Evolutionary conservation across 2,113 vertebrate genomes (phyloP).

Genomic region (Aegithalos caudatus): DNA sequence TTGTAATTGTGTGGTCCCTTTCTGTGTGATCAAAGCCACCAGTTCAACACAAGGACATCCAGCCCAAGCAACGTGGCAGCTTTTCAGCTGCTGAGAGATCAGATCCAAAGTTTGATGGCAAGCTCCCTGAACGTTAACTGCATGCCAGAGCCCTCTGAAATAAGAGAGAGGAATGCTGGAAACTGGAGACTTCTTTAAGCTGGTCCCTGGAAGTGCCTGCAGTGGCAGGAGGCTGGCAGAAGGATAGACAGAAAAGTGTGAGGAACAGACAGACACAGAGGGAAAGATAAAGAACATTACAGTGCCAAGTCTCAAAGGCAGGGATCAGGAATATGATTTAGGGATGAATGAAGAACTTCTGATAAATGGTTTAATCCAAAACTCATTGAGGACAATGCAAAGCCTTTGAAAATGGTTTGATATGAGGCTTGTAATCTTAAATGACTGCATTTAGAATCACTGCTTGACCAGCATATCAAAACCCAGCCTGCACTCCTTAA

Average conservation of each 20-base stretch:
- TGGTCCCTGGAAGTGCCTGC: background rate
- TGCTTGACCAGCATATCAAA: background rate
- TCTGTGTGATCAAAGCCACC: background rate
- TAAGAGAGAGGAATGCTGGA: background rate
- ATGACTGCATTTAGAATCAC: background rate
- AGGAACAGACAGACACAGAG: background rate
- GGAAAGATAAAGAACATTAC: background rate
- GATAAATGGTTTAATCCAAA: background rate
- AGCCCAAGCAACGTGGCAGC: background rate
- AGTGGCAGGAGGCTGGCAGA: background rate
- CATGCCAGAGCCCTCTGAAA: background rate
- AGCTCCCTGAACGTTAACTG: background rate
- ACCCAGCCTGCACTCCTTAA: background rate
- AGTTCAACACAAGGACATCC: background rate
- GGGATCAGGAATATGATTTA: background rate
- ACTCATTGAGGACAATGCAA: background rate
- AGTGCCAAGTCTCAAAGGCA: background rate
- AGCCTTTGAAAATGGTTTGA: background rate
- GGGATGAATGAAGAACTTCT: background rate
- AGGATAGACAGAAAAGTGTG: fast-evolving
- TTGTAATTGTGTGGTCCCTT: background rate
- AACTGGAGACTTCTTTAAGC: background rate
- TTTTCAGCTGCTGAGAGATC: background rate
- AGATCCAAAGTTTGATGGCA: background rate
- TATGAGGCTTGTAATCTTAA: background rate